Conservation (phyloP, 2,888 invertebrate species). For the Dasysyrphus albostriatus region DNA sequence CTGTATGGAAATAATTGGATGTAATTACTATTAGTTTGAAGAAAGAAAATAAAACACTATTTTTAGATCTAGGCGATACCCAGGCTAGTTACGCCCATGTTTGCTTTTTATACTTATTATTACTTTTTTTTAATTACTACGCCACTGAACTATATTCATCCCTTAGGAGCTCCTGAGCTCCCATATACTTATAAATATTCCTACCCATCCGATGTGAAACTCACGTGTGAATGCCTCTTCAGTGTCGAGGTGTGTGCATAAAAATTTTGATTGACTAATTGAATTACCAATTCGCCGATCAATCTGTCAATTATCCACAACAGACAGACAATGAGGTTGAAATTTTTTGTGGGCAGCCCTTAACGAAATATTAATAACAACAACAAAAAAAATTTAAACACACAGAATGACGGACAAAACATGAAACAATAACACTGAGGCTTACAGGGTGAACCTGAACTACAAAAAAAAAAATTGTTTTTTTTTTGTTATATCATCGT, state of each 20-base stretch:
- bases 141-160: constrained; percentile 15
- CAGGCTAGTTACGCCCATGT: neutral
- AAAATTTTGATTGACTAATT: constrained; percentile 79
- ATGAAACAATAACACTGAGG: constrained; percentile 72
- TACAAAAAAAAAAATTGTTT: constrained; percentile 61
- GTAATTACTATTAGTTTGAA: too few relatives aligned
- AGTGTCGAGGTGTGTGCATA: constrained; percentile 67
- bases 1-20: too few relatives aligned
- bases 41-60: too few relatives aligned
- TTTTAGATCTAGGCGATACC: neutral
- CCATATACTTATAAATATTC: neutral
- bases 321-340: constrained; percentile 76
- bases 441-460: constrained; percentile 61
- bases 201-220: constrained; percentile 10
- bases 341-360: constrained; percentile 58
- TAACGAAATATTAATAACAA: constrained; percentile 10
- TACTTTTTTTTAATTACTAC: neutral
- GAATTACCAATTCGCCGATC: constrained; percentile 79
- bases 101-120: neutral
- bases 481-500: constrained; percentile 46
- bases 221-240: constrained; percentile 55
- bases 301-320: constrained; percentile 79
- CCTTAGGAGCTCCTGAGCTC: constrained; percentile 46
- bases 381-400: constrained; percentile 27
- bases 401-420: constrained; percentile 47